Base-by-base conservation (phyloP, 2,113 vertebrate genomes). In the Phrynocephalus versicolor region DNA sequence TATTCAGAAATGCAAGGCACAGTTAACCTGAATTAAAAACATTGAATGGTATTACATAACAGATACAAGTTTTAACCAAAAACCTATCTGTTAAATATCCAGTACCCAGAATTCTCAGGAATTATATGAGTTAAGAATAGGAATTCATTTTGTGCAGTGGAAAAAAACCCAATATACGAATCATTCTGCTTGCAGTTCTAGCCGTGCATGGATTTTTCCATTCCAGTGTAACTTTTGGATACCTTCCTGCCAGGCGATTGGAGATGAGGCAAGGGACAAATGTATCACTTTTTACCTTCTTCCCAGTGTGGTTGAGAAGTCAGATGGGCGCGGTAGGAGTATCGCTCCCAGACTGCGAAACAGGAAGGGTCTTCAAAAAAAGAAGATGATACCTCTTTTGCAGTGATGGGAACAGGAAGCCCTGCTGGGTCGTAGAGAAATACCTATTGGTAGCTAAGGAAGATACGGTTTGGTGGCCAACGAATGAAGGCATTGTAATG, bases 351-450 rank as follows among this genome's bases (percentile, higher is more conserved):
- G 87, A 96, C 90, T 83, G 96, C 92, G 73, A 95, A 88, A 73
- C 89, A 70, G 60, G 95, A 94, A 35, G 96, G 87, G 16, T 92
- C 94, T 74, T 82, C 92, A 82, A 97, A 94, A 91, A 97, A 93
- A 85, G 88, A 69, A 37, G 85, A 81, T 45, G 93, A 92, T 13
- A 87, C 82, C 25, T 86, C 84, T 58, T 55, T 79, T 19, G 77
- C 41, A 82, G 91, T 82, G 35, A 85, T 74, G 86, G 90, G 78
- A 73, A 97, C 39, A 64, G 97, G 97, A 85, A 98, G 88, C 79
- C 96, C 97, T 62, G 94, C 95, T 37, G 97, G 97, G 87, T 96
- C 94, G 83, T 96, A 97, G 10, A 97, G 91, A 88, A 97, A 93
- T 87, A 98, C 88, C 90, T 65, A 81, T 37, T 97, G 73, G 13